A percentile compares a stretch with the other conserved stretches of the same genome.
Evolutionary conservation across 2,797 vertebrate genomes (phyloP).

Genomic region (Dermochelys coriacea): DNA sequence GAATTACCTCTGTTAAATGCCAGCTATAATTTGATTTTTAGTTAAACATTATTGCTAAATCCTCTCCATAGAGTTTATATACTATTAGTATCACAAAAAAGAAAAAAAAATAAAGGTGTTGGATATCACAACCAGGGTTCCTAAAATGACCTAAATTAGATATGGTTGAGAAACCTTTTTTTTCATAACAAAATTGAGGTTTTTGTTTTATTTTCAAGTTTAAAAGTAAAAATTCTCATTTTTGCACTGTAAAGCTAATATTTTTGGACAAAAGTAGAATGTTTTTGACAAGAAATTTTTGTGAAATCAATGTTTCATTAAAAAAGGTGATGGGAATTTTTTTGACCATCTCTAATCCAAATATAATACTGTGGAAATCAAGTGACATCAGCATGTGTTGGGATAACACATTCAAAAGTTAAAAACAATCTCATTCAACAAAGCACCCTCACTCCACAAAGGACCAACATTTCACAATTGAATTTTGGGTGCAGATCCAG

Average conservation of each 20-base stretch:
- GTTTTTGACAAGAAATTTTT: not conserved
- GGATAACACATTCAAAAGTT: not conserved
- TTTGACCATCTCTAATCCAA: not conserved
- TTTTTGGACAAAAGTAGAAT: slow-evolving; percentile 2
- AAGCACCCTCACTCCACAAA: not conserved
- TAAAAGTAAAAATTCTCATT: not conserved
- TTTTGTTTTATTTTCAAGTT: not conserved
- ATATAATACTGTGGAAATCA: not conserved
- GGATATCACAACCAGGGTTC: not conserved
- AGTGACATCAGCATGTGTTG: not conserved
- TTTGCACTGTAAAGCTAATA: not conserved
- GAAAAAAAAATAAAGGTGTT: not conserved
- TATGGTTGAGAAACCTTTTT: not conserved
- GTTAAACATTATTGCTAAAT: not conserved
- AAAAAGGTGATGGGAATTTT: not conserved
- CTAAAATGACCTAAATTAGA: not conserved
- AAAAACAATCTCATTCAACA: not conserved
- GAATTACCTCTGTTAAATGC: not conserved
- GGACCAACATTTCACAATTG: not conserved
- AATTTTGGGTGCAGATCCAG: not conserved
- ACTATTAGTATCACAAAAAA: rapidly evolving
- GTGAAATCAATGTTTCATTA: not conserved
- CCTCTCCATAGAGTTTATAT: not conserved
- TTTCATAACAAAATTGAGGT: not conserved
- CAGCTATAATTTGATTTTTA: not conserved